Percentiles rank a stretch among this genome's conserved stretches.
These are phyloP conservation scores for Micrasema minimum DNA, from an alignment of 1,140 invertebrate genomes.

Conservation along the genomic window DNA sequence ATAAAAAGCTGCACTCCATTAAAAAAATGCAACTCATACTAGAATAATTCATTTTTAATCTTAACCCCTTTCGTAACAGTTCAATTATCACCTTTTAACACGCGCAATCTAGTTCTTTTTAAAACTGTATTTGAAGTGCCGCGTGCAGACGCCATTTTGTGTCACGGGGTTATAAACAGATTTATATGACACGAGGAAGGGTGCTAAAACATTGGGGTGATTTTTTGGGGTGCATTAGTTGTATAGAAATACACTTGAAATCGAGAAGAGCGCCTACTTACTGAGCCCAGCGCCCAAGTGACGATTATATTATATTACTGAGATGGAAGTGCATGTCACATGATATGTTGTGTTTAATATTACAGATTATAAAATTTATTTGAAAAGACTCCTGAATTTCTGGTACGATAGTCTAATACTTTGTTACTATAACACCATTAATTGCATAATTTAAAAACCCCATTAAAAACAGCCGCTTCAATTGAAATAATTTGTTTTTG, in stretches of 20 bases:
- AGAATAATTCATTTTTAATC: no score
- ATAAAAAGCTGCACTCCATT: no score
- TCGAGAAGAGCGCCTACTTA: constrained; percentile 9
- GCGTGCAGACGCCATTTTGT: constrained; percentile 16
- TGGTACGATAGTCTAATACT: no score
- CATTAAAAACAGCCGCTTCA: no score
- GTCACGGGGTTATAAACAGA: constrained; percentile 19
- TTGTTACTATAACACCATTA: no score
- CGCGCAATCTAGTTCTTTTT: constrained; percentile 4
- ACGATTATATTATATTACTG: constrained; percentile 27
- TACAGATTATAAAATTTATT: no score
- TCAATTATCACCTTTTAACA: constrained; percentile 19
- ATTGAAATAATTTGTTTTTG: no score
- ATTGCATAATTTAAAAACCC: no score
- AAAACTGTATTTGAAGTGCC: constrained; percentile 28
- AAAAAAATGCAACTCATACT: no score
- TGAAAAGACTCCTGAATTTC: no score
- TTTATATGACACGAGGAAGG: constrained; percentile 20
- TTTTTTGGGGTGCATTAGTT: constrained; percentile 22
- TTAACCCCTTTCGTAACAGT: background rate
- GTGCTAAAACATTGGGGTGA: constrained; percentile 13
- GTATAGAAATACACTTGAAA: constrained; percentile 33
- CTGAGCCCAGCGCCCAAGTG: background rate
- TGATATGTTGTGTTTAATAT: background rate
- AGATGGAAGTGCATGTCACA: constrained; percentile 4